These are phyloP conservation scores for Epiblema foenella DNA, from an alignment of 2,888 invertebrate species.

Conservation along the genomic window DNA sequence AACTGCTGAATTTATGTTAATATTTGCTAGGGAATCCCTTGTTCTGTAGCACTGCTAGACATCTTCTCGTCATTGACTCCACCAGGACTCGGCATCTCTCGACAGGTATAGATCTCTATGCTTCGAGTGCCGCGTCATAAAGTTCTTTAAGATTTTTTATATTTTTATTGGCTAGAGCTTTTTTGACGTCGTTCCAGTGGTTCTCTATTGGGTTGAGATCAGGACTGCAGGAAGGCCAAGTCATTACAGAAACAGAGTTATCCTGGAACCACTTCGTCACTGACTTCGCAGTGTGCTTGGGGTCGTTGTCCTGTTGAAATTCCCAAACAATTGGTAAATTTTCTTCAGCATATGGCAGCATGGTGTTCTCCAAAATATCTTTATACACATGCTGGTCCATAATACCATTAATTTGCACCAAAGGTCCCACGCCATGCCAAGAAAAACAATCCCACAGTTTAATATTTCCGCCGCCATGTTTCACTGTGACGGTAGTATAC, in stretches of 20 bases:
- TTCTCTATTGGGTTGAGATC: too few species aligned
- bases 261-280: background rate
- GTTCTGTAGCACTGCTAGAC: conserved; percentile 1
- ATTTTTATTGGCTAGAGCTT: background rate
- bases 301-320: too few species aligned
- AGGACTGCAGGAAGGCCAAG: background rate
- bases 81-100: background rate
- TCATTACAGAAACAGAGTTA: conserved; percentile 3
- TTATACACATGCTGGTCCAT: conserved; percentile 5
- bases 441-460: conserved; percentile 10
- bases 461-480: conserved; percentile 8
- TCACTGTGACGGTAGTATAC: conserved; percentile 1
- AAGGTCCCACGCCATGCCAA: conserved; percentile 2
- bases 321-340: background rate
- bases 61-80: conserved; percentile 6
- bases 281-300: too few species aligned
- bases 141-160: conserved; percentile 1
- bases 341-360: conserved; percentile 6
- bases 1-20: background rate
- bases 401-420: conserved; percentile 4
- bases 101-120: too few species aligned
- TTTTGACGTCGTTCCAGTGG: conserved; percentile 2
- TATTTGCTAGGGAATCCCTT: background rate
- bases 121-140: conserved; percentile 6
- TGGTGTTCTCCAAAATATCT: background rate